Base-by-base conservation (phyloP, 1,140 invertebrate genomes). In the Aricia agestis region DNA sequence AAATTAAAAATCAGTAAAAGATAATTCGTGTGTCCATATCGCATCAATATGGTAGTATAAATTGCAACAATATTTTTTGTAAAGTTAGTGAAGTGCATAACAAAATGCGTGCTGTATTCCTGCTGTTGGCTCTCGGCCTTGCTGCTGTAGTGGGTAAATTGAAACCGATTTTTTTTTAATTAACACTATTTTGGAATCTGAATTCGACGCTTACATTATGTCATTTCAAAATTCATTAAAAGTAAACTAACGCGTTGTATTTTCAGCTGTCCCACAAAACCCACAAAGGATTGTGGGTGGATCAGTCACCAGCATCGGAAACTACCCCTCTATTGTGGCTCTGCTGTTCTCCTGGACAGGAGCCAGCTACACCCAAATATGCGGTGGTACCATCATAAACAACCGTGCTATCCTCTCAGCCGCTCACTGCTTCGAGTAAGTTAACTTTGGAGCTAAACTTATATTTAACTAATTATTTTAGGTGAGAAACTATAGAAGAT, bases 371-470 rank as follows among this genome's bases (percentile, higher is more conserved):
- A 19, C 18, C 0, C 80, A 81, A 32, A 19, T 68, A 5, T 86
- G 84, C 63, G 84, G 82, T 45, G 82, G 81, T 1, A 69, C 69
- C 15, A 78, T 86, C 41, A 32, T 86, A 13, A 86, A 81, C 52
- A 77, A 76, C 61, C 75, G 78, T 41, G 52, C 75, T 36, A 61
- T 84, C 9, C 68, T 84, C 0, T 70, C 82, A 7, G 84, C 82
- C 67, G 82, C 82, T 59, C 83, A 86, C 68, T 86, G 84, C 58
- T 59, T 72, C 6, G 1, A 59, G 84, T 84, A 77, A 82, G 83
- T 81, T 57, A n/a, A n/a, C 25, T 25, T 25, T 25, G 25, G 25
- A 25, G 25, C 3, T 1, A 25, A 25, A 25, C 25, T 25, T 25
- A 25, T 25, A 25, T 25, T 25, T 25, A 25, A 25, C 25, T 25